Evolutionary conservation across 2,113 vertebrate species (phyloP).

Genomic region (Anhinga anhinga): DNA sequence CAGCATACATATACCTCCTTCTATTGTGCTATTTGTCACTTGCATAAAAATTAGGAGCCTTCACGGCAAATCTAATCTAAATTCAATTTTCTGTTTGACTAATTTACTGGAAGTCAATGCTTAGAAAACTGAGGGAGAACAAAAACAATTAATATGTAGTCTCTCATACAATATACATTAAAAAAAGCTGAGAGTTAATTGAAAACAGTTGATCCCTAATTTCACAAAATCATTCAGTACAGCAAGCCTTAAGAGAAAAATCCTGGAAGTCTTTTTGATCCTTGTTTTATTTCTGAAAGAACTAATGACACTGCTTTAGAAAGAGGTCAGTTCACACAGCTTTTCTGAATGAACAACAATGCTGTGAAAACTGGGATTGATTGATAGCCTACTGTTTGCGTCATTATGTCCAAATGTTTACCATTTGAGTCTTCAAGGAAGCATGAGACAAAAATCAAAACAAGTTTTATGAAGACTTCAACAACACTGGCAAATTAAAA

Average conservation of each 20-base stretch:
- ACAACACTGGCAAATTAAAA: conserved; percentile 53
- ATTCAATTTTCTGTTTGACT: conserved; percentile 31
- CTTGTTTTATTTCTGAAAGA: conserved; percentile 58
- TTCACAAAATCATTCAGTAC: conserved; percentile 56
- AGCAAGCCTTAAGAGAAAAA: conserved; percentile 56
- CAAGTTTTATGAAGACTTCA: conserved; percentile 63
- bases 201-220: conserved; percentile 54
- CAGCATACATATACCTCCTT: neutral
- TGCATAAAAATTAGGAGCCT: neutral
- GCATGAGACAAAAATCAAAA: conserved; percentile 68
- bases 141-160: conserved; percentile 54
- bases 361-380: conserved; percentile 62
- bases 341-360: conserved; percentile 72
- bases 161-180: conserved; percentile 49
- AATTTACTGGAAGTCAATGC: conserved; percentile 47
- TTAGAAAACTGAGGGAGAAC: conserved; percentile 54
- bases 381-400: conserved; percentile 69
- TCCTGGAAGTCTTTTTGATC: conserved; percentile 63
- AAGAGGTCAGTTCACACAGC: conserved; percentile 67
- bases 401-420: conserved; percentile 67
- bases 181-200: conserved; percentile 54
- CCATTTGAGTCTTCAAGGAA: conserved; percentile 62
- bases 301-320: conserved; percentile 61
- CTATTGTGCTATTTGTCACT: neutral
- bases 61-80: neutral